phyloP scores from a whole-genome alignment of 2,888 invertebrate species.

The Dione vanillae region DNA sequence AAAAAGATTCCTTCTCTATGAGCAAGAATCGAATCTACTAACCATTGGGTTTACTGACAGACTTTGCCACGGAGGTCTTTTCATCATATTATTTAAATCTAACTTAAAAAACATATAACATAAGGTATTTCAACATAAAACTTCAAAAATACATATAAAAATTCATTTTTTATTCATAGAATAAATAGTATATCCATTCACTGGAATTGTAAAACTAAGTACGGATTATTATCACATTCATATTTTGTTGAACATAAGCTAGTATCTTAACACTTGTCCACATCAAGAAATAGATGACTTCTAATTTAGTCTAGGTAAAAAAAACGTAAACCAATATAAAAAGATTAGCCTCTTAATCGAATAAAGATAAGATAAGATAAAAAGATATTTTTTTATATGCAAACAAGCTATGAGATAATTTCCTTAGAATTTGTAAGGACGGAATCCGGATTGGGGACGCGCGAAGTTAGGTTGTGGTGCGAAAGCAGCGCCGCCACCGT shows the following conservation, averaged over 20 bases:
- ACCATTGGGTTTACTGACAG: too few species aligned
- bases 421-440: conserved; percentile 74
- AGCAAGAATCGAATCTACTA: too few species aligned
- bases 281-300: conserved; percentile 31
- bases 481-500: conserved; percentile 58
- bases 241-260: conserved; percentile 33
- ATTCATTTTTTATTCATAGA: conserved; percentile 71
- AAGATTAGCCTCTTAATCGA: conserved; percentile 26
- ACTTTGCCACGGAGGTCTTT: too few species aligned
- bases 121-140: conserved; percentile 22
- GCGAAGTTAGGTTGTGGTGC: conserved; percentile 61
- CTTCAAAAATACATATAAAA: conserved; percentile 48
- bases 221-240: conserved; percentile 45
- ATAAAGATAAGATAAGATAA: conserved; percentile 11
- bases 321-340: conserved; percentile 6
- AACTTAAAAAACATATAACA: too few species aligned
- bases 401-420: conserved; percentile 29
- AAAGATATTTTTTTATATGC: conserved; percentile 36
- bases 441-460: conserved; percentile 69
- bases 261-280: conserved; percentile 44
- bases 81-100: too few species aligned
- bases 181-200: conserved; percentile 67
- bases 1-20: too few species aligned
- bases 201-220: conserved; percentile 43
- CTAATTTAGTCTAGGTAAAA: conserved; percentile 12